phyloP scores from a whole-genome alignment of 2,888 invertebrate genomes.

The Thelaira solivaga region DNA sequence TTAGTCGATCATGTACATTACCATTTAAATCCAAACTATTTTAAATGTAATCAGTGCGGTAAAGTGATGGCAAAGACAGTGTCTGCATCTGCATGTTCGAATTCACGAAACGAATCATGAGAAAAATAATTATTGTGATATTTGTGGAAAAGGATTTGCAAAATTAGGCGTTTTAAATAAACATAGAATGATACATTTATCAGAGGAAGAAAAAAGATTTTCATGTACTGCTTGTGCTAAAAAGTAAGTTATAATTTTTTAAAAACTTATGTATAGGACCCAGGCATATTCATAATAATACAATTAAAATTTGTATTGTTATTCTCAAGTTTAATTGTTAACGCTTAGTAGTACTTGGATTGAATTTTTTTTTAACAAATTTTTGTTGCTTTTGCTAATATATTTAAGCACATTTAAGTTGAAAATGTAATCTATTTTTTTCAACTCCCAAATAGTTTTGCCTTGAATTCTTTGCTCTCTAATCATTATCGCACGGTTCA shows the following conservation, averaged over 20 bases:
- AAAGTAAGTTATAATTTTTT: constrained; percentile 46
- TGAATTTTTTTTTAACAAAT: neutral
- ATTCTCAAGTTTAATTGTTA: neutral
- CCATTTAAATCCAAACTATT: constrained; percentile 74
- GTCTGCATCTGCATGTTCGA: constrained; percentile 70
- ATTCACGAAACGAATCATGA: constrained; percentile 68
- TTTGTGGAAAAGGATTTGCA: constrained; percentile 72
- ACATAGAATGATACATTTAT: constrained; percentile 72
- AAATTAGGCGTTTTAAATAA: constrained; percentile 67
- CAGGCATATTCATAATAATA: neutral
- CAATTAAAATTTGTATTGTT: neutral
- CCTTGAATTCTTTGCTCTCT: constrained; percentile 69
- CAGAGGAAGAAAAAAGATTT: constrained; percentile 71
- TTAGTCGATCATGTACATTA: constrained; percentile 74
- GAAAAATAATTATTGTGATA: constrained; percentile 70
- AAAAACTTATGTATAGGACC: no score
- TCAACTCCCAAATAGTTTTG: constrained; percentile 66
- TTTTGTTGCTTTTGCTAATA: neutral
- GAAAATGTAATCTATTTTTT: neutral
- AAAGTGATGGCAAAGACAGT: constrained; percentile 71
- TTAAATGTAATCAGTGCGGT: constrained; percentile 71
- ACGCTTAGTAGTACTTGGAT: no score
- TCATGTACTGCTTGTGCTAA: constrained; percentile 69
- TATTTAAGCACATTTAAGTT: no score
- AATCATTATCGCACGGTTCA: constrained; percentile 72